Evolutionary conservation across 2,797 vertebrate genomes (phyloP), one percentile per base, ranked within the genome.

Genomic region (Centropyge bicolor): DNA sequence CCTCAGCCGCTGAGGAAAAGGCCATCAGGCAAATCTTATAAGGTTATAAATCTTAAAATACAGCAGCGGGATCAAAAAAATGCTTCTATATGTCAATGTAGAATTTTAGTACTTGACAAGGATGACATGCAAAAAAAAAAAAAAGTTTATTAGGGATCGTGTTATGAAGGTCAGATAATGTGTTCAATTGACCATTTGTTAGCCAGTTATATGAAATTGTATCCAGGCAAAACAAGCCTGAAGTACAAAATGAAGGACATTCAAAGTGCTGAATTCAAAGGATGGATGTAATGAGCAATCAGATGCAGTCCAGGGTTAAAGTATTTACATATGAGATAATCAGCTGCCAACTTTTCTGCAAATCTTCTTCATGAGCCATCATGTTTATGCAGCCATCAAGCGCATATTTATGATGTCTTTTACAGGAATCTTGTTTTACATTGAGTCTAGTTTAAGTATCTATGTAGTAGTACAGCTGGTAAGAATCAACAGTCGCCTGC

Each of bases 1-100:
- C 65, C 54, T 66, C 24, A 49, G 72, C 59, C 24, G 17, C 74
- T 5, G 40, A 80, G 24, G 24, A 72, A 77, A 80, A 74, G 43
- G 43, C 48, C 22, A 74, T 13, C 38, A 78, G 40, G 59, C 36
- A 71, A 73, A 36, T 40, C 20, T 8, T 43, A 65, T 65, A 56
- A 54, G 35, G 55, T n/a, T 54, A 4, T 57, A 59, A n/a, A 43
- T 55, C 20, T 49, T 43, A 31, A 63, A 70, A 71, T 63, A 20
- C 40, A 63, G 41, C 74, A 64, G 13, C 41, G 13, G 51, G 8
- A 65, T 65, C 3, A 65, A 38, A 80, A 80, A 78, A 36, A 49
- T 38, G 27, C 40, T 9, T n/a, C 8, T 3, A 31, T 31, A 31
- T 31, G 27, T 8, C 20, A 64, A 56, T 24, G 41, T 24, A 6